Conservation (phyloP, 2,797 vertebrate species). For the Gymnoscopelus braueri region DNA sequence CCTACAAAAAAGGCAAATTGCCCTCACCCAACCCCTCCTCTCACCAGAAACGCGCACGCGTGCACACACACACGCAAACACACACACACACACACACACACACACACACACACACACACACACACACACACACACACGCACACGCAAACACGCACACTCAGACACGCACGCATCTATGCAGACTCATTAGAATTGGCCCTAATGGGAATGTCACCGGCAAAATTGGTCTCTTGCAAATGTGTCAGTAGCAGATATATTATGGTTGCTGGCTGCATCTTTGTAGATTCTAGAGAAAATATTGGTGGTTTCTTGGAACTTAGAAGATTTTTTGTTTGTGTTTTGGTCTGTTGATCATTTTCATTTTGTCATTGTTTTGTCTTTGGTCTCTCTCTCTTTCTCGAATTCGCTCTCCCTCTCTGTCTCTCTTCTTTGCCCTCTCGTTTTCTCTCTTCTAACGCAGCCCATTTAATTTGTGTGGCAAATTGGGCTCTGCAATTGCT, state of each 20-base stretch:
- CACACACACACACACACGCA: not conserved
- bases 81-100: slow-evolving; percentile 14
- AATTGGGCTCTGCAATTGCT: slow-evolving; percentile 72
- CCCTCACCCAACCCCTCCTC: not conserved
- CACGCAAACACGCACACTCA: not conserved
- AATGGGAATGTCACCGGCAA: slow-evolving; percentile 1
- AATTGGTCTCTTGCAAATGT: slow-evolving; percentile 22
- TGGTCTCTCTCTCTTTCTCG: slow-evolving; percentile 31
- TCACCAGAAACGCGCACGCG: too few relatives aligned
- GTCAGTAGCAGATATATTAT: not conserved
- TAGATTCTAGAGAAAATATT: not conserved
- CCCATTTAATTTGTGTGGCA: slow-evolving; percentile 76
- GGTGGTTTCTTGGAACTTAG: too few relatives aligned
- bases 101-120: slow-evolving; percentile 16
- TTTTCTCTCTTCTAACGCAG: slow-evolving; percentile 61
- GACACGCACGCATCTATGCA: slow-evolving; percentile 15
- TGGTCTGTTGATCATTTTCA: slow-evolving; percentile 31
- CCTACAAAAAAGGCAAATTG: slow-evolving; percentile 40
- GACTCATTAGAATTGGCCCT: slow-evolving; percentile 5
- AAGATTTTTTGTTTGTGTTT: slow-evolving; percentile 12
- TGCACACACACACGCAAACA: slow-evolving; percentile 10
- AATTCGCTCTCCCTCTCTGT: slow-evolving; percentile 11
- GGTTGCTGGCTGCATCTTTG: slow-evolving; percentile 9
- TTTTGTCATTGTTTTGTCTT: slow-evolving; percentile 40
- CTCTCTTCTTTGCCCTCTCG: slow-evolving; percentile 60